Percentiles rank a stretch among this genome's conserved stretches.
Evolutionary conservation across 2,888 invertebrate species (phyloP).

Genomic region (Nebria salina): DNA sequence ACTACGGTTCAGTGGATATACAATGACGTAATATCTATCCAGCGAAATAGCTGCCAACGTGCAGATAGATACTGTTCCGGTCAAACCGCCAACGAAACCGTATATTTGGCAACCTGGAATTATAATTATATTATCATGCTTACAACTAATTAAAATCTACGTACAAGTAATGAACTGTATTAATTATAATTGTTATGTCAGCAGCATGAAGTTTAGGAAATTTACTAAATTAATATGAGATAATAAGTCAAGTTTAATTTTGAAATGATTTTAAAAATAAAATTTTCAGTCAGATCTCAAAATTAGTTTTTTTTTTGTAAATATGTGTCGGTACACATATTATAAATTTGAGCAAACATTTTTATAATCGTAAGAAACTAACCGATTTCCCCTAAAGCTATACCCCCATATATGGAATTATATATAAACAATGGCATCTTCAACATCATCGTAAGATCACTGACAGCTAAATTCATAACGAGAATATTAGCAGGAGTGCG

Average conservation of each 20-base stretch:
- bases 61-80: constrained; percentile 83
- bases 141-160: constrained; percentile 29
- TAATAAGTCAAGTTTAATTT: no score
- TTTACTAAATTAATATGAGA: no score
- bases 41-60: constrained; percentile 82
- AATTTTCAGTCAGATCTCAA: no score
- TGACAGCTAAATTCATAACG: constrained; percentile 78
- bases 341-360: neutral
- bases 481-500: constrained; percentile 79
- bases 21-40: constrained; percentile 85
- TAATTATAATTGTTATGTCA: neutral
- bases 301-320: no score
- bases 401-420: constrained; percentile 77
- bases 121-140: constrained; percentile 51
- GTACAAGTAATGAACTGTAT: constrained; percentile 12
- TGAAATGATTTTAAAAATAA: no score
- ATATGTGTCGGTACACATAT: constrained; percentile 7
- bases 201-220: no score
- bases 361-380: constrained; percentile 51
- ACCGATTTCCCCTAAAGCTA: constrained; percentile 78
- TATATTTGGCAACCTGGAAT: constrained; percentile 77
- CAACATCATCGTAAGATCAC: constrained; percentile 77
- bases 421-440: constrained; percentile 80
- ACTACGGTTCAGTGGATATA: constrained; percentile 76
- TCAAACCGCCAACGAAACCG: constrained; percentile 82